These are phyloP conservation scores for Herminia tarsipennalis DNA, from an alignment of 2,888 invertebrate species.

Conservation along the genomic window DNA sequence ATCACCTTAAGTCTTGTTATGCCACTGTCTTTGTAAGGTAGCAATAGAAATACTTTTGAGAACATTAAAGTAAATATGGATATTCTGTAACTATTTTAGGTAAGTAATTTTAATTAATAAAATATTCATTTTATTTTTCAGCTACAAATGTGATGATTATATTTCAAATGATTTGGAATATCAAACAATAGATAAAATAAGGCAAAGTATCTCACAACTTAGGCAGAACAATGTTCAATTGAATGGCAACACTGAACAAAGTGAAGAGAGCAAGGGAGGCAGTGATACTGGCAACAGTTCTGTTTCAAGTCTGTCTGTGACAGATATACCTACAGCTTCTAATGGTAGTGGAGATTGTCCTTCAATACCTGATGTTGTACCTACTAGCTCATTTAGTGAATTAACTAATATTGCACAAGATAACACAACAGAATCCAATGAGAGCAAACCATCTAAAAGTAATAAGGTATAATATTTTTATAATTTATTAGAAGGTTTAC, in stretches of 20 bases:
- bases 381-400: conserved; percentile 55
- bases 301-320: conserved; percentile 35
- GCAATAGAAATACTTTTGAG: too few species aligned
- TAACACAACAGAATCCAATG: conserved; percentile 60
- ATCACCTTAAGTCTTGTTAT: too few species aligned
- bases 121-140: conserved; percentile 64
- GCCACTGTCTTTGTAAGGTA: too few species aligned
- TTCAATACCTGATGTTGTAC: conserved; percentile 37
- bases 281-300: conserved; percentile 51
- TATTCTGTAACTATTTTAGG: too few species aligned
- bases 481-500: not conserved
- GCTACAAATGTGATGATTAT: conserved; percentile 93
- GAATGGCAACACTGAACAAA: conserved; percentile 49
- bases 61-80: too few species aligned
- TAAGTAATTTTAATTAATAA: not conserved
- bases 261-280: conserved; percentile 59
- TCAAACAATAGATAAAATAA: conserved; percentile 84
- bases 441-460: conserved; percentile 61
- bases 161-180: conserved; percentile 89
- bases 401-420: conserved; percentile 39
- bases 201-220: conserved; percentile 76
- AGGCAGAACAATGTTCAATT: conserved; percentile 50
- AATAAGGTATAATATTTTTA: conserved; percentile 56
- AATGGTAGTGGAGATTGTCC: conserved; percentile 49
- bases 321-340: conserved; percentile 44